phyloP scores from a whole-genome alignment of 2,888 invertebrate genomes.

The Hesperia comma region DNA sequence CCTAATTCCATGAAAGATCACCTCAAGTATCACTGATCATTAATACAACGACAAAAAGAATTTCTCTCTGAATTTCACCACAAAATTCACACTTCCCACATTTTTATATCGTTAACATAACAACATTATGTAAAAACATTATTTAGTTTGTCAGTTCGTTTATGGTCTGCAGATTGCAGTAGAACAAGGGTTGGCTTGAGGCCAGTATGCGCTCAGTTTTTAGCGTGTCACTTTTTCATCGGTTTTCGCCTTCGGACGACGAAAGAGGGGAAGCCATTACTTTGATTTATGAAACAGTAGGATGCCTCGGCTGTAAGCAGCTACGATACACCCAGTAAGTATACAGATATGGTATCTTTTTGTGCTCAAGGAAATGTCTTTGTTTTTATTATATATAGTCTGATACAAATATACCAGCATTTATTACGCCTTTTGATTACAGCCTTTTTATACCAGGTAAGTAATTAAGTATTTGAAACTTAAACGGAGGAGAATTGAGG shows the following conservation, averaged over 20 bases:
- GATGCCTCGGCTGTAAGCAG: slow-evolving; percentile 20
- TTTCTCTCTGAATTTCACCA: background rate
- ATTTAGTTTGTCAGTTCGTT: slow-evolving; percentile 8
- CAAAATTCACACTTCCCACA: background rate
- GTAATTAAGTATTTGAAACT: no score
- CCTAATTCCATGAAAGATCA: no score
- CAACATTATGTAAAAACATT: background rate
- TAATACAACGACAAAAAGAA: background rate
- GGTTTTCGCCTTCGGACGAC: slow-evolving; percentile 61
- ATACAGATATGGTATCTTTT: background rate
- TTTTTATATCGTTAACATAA: no score
- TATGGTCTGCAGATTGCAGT: slow-evolving; percentile 21
- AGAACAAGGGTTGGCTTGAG: slow-evolving; percentile 23
- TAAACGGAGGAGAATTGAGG: no score
- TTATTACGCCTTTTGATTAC: no score
- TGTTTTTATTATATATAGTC: background rate
- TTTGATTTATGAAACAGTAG: slow-evolving; percentile 68
- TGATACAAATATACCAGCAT: no score
- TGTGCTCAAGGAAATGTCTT: background rate
- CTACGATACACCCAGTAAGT: slow-evolving; percentile 18
- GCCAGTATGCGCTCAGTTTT: slow-evolving; percentile 33
- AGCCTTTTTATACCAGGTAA: no score
- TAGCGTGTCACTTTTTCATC: slow-evolving; percentile 54
- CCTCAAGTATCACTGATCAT: no score
- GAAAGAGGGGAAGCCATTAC: slow-evolving; percentile 75